phyloP scores from a whole-genome alignment of 2,888 invertebrate species.

The Eupithecia dodoneata region DNA sequence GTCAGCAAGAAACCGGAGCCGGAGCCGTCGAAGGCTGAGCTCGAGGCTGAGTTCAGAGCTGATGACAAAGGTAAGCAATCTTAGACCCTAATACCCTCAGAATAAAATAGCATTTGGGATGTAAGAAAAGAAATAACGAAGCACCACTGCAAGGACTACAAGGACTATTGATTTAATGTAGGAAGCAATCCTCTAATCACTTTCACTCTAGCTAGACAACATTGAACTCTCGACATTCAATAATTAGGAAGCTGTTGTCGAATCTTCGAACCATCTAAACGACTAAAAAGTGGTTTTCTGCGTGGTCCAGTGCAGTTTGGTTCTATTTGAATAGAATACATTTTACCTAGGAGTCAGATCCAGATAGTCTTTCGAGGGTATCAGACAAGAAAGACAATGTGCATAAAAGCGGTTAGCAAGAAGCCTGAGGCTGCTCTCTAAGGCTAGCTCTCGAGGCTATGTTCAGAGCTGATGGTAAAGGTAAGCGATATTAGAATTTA shows the following conservation, averaged over 20 bases:
- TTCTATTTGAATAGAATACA: background rate
- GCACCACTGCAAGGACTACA: too few species aligned
- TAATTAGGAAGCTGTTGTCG: too few species aligned
- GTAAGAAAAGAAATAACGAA: background rate
- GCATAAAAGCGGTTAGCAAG: conserved; percentile 86
- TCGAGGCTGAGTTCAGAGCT: conserved; percentile 91
- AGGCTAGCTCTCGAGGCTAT: conserved; percentile 90
- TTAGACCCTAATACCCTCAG: background rate
- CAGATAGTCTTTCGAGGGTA: conserved; percentile 95
- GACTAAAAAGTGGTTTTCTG: too few species aligned
- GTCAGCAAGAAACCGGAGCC: conserved; percentile 70
- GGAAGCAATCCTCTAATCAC: too few species aligned
- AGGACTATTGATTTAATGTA: too few species aligned
- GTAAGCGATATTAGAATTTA: conserved; percentile 68
- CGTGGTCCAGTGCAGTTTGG: too few species aligned
- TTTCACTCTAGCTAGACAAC: too few species aligned
- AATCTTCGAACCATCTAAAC: too few species aligned
- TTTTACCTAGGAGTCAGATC: conserved; percentile 81
- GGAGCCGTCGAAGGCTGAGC: conserved; percentile 87
- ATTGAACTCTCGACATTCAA: background rate
- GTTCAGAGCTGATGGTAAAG: conserved; percentile 91
- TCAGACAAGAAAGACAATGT: conserved; percentile 90
- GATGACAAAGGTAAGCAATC: conserved; percentile 89
- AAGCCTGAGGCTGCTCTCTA: conserved; percentile 82
- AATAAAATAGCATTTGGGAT: background rate